Evolutionary conservation across 1,140 invertebrate species (phyloP).

Genomic region (Schlechtendalia chinensis): DNA sequence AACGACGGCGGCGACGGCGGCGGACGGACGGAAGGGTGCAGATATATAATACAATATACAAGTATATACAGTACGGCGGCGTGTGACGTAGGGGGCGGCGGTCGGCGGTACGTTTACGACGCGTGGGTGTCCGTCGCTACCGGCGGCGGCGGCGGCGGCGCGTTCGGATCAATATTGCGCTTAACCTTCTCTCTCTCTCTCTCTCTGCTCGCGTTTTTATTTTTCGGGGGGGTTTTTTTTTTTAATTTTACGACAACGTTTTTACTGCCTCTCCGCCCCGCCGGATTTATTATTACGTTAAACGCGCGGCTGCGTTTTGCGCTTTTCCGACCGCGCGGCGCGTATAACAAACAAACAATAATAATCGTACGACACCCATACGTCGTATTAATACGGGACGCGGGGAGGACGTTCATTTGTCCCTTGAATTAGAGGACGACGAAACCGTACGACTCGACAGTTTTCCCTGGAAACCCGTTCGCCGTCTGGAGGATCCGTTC

Average conservation of each 20-base stretch:
- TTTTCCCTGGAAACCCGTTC: too few relatives aligned
- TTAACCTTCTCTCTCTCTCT: too few relatives aligned
- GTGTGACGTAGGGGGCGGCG: conserved; percentile 9
- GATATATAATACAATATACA: background rate
- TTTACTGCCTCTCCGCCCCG: background rate
- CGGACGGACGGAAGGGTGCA: background rate
- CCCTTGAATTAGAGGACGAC: too few relatives aligned
- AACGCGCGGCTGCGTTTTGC: background rate
- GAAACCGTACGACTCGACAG: too few relatives aligned
- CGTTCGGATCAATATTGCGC: conserved; percentile 48
- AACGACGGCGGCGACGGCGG: background rate
- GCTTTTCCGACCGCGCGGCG: background rate
- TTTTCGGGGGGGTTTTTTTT: conserved; percentile 13
- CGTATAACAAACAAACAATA: too few relatives aligned
- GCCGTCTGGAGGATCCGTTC: too few relatives aligned
- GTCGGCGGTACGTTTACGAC: background rate
- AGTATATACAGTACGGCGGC: background rate
- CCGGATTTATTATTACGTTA: background rate
- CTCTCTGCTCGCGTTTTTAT: conserved; percentile 22
- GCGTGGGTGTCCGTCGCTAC: conserved; percentile 46
- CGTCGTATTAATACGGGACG: too few relatives aligned
- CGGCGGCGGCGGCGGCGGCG: conserved; percentile 14
- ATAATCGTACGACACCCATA: too few relatives aligned
- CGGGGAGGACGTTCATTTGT: too few relatives aligned
- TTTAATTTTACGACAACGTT: background rate